Percentiles rank a stretch among this genome's conserved stretches.
These are phyloP conservation scores for Varecia variegata DNA, from an alignment of 2,797 vertebrate species.

Conservation along the genomic window DNA sequence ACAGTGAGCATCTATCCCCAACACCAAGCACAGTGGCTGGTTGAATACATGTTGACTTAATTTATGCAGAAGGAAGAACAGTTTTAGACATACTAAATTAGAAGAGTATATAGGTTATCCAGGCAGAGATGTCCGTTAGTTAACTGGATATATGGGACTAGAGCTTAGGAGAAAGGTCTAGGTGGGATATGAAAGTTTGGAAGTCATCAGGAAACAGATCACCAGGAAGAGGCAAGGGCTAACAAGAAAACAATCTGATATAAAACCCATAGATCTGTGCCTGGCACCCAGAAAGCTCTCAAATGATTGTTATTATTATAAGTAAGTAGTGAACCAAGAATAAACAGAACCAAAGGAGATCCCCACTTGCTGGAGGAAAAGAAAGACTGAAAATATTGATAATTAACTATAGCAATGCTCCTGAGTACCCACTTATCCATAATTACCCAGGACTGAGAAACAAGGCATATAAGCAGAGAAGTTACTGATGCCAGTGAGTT, in stretches of 20 bases:
- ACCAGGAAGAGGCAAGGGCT: not conserved
- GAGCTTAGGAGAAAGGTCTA: not conserved
- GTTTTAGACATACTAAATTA: not conserved
- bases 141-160: not conserved
- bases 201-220: not conserved
- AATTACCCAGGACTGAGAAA: not conserved
- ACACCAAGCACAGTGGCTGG: not conserved
- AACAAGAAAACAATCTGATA: not conserved
- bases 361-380: not conserved
- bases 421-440: not conserved
- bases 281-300: not conserved
- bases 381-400: not conserved
- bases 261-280: not conserved
- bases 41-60: not conserved
- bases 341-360: not conserved
- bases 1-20: not conserved
- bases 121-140: not conserved
- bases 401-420: not conserved
- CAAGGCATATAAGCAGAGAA: not conserved
- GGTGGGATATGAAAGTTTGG: not conserved
- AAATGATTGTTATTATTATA: not conserved
- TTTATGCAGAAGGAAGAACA: not conserved
- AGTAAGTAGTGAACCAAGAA: not conserved
- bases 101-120: not conserved
- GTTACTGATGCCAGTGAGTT: not conserved